Percentiles rank a stretch among this genome's conserved stretches.
phyloP scores from a whole-genome alignment of 2,888 invertebrate species.

The Heterodera filipjevi region DNA sequence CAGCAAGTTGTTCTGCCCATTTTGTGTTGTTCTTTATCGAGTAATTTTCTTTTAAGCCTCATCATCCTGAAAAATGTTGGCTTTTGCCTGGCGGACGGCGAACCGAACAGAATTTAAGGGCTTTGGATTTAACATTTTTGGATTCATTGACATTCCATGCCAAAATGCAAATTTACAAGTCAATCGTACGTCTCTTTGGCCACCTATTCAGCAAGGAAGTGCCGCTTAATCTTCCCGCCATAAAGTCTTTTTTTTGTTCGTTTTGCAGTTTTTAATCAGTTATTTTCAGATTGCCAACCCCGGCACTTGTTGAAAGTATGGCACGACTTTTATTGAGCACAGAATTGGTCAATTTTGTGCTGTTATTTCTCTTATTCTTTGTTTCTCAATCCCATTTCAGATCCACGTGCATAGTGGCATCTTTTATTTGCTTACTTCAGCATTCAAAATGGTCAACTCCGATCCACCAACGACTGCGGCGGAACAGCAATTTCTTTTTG shows the following conservation, averaged over 20 bases:
- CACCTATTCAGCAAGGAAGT: constrained; percentile 5
- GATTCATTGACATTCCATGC: constrained; percentile 54
- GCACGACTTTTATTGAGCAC: constrained; percentile 25
- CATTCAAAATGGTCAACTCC: not conserved
- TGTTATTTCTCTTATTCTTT: too few relatives aligned
- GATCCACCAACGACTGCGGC: not conserved
- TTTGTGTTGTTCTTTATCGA: not conserved
- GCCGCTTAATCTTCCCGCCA: not conserved
- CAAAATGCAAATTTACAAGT: constrained; percentile 39
- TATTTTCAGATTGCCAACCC: constrained; percentile 23
- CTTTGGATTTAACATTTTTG: constrained; percentile 47
- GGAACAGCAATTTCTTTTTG: constrained; percentile 13
- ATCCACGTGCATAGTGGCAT: not conserved
- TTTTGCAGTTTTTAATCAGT: not conserved
- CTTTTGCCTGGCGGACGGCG: constrained; percentile 36
- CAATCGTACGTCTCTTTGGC: constrained; percentile 28
- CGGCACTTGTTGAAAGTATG: constrained; percentile 23
- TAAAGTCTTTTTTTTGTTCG: not conserved
- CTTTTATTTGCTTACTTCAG: not conserved
- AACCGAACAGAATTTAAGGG: constrained; percentile 25
- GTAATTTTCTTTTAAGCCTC: constrained; percentile 20
- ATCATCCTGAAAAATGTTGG: constrained; percentile 10
- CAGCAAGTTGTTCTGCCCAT: constrained; percentile 5
- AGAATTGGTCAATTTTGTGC: constrained; percentile 9
- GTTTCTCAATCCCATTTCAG: not conserved